Evolutionary conservation across 2,113 vertebrate species (phyloP).

Genomic region (Oncorhynchus tshawytscha): DNA sequence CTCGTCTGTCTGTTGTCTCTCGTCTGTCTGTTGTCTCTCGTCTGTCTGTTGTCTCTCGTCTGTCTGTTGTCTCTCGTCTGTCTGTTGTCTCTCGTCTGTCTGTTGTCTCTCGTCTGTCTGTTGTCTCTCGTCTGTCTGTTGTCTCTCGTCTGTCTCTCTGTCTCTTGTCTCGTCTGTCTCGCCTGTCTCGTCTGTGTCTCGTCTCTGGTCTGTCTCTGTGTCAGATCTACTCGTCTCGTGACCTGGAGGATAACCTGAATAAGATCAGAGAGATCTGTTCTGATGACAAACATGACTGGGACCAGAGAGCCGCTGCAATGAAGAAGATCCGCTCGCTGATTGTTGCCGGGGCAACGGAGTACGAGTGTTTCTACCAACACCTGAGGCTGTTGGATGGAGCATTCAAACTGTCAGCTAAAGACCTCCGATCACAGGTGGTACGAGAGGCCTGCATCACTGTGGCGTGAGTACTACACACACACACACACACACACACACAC

Average conservation of each 20-base stretch:
- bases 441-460: conserved; percentile 96
- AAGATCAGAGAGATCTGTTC: conserved; percentile 98
- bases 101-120: too few relatives aligned
- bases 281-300: conserved; percentile 98
- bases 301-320: conserved; percentile 91
- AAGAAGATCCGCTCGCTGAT: conserved; percentile 93
- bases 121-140: neutral
- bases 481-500: too few relatives aligned
- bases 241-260: conserved; percentile 98
- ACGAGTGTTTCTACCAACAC: conserved; percentile 97
- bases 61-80: too few relatives aligned
- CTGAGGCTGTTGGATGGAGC: conserved; percentile 91
- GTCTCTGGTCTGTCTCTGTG: neutral
- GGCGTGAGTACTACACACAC: conserved; percentile 79
- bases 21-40: neutral
- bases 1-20: neutral
- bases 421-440: conserved; percentile 95
- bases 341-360: conserved; percentile 87
- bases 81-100: too few relatives aligned
- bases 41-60: too few relatives aligned
- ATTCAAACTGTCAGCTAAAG: conserved; percentile 96
- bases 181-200: too few relatives aligned
- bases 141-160: conserved; percentile 10
- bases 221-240: conserved; percentile 93
- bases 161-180: too few relatives aligned